These are phyloP conservation scores for Rutpela maculata DNA, from an alignment of 2,888 invertebrate species.

Conservation along the genomic window DNA sequence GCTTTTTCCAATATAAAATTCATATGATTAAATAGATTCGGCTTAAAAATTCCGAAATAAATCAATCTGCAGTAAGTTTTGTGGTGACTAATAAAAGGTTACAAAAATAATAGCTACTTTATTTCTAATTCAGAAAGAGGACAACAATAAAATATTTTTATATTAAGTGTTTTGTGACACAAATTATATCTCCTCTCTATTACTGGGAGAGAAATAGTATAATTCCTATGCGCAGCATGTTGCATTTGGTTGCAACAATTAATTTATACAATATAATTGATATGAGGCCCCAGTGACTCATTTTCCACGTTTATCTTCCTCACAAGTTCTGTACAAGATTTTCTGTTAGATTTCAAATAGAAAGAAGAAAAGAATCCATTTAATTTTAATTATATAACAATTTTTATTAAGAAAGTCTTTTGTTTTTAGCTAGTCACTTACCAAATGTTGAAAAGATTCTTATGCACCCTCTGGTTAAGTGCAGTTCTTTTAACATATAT, in stretches of 20 bases:
- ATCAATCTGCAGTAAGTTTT: too few relatives aligned
- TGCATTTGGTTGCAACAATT: constrained; percentile 10
- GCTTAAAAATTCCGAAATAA: too few relatives aligned
- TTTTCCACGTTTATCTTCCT: too few relatives aligned
- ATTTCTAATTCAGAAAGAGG: not conserved
- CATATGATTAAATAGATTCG: too few relatives aligned
- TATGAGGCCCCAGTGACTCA: too few relatives aligned
- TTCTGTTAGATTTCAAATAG: too few relatives aligned
- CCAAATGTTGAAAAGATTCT: constrained; percentile 82
- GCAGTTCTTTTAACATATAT: constrained; percentile 84
- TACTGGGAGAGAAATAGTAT: not conserved
- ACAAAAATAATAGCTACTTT: not conserved
- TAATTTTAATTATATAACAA: too few relatives aligned
- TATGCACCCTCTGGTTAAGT: constrained; percentile 82
- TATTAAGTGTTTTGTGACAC: not conserved
- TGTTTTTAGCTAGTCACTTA: constrained; percentile 86
- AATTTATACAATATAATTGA: not conserved
- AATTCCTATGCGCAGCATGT: constrained; percentile 6
- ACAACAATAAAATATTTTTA: not conserved
- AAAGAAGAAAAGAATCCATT: too few relatives aligned
- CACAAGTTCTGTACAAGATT: too few relatives aligned
- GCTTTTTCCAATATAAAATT: too few relatives aligned
- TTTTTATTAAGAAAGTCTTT: constrained; percentile 40
- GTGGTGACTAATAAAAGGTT: not conserved
- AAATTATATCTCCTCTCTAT: not conserved